phyloP scores from a whole-genome alignment of 2,113 vertebrate species.

The Panthera tigris region DNA sequence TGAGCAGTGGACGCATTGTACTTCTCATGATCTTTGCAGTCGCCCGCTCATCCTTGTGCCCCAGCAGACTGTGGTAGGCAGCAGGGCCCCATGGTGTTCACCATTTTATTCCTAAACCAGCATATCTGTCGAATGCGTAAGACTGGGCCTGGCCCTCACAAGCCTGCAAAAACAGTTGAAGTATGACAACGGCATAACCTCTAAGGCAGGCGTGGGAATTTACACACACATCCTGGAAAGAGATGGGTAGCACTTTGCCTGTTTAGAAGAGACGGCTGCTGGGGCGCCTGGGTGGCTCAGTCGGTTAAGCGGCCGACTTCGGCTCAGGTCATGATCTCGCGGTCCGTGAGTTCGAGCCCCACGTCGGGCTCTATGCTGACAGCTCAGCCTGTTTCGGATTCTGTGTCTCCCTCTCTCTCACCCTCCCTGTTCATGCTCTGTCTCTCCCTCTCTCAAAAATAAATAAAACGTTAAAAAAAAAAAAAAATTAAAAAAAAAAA shows the following conservation, averaged over 20 bases:
- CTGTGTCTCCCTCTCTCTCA: too few species aligned
- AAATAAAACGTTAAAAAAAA: too few species aligned
- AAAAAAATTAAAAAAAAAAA: too few species aligned
- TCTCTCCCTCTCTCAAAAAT: too few species aligned
- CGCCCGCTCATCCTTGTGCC: not conserved
- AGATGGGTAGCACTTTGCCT: not conserved
- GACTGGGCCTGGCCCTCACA: not conserved
- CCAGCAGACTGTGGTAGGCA: not conserved
- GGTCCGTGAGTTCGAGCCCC: too few species aligned
- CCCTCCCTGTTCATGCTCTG: too few species aligned
- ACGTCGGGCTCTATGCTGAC: too few species aligned
- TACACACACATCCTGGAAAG: not conserved
- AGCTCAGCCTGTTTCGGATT: too few species aligned
- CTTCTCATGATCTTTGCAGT: not conserved
- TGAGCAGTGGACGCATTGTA: rapidly evolving
- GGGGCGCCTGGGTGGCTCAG: too few species aligned
- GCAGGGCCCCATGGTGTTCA: not conserved
- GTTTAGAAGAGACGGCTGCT: not conserved
- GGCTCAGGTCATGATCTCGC: too few species aligned
- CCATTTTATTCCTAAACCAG: not conserved
- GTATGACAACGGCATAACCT: not conserved
- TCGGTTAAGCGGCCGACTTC: too few species aligned
- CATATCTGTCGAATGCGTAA: not conserved
- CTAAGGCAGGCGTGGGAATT: not conserved
- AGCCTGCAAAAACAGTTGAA: not conserved